A percentile compares a stretch with the other conserved stretches of the same genome.
These are phyloP conservation scores for Montipora capricornis DNA, from an alignment of 64 coral and sea anemone genomes.

Conservation along the genomic window DNA sequence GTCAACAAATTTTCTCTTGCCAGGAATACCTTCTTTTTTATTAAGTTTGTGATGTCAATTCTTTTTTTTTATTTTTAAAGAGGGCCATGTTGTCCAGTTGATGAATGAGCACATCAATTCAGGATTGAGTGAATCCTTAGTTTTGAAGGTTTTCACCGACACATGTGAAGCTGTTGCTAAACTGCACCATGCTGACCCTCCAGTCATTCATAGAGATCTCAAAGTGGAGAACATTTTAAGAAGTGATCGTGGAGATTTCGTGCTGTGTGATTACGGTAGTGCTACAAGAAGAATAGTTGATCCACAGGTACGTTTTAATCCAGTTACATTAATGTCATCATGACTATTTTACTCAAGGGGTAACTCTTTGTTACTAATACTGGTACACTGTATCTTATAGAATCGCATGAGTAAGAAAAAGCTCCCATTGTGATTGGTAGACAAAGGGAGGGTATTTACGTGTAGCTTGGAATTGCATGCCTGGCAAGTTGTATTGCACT, in stretches of 20 bases:
- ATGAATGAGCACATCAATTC: slow-evolving; percentile 85
- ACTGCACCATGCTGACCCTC: slow-evolving; percentile 78
- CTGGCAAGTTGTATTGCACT: not conserved
- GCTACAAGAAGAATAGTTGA: slow-evolving; percentile 81
- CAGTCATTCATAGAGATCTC: slow-evolving; percentile 93
- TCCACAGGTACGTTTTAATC: slow-evolving; percentile 71
- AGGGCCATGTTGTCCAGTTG: slow-evolving; percentile 90
- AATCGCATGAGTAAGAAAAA: not conserved
- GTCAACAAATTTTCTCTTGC: no score
- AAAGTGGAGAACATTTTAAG: slow-evolving; percentile 99
- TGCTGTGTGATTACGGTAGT: slow-evolving; percentile 99
- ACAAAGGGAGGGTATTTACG: not conserved
- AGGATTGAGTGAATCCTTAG: slow-evolving; percentile 81
- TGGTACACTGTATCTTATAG: not conserved
- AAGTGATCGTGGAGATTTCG: slow-evolving; percentile 89
- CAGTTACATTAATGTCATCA: no score
- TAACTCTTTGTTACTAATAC: no score
- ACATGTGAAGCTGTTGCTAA: slow-evolving; percentile 79
- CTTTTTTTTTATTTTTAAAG: not conserved
- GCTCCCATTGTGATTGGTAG: not conserved
- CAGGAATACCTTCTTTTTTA: no score
- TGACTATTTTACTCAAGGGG: no score
- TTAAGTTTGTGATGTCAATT: no score
- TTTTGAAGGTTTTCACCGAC: slow-evolving; percentile 82
- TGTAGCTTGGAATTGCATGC: not conserved